A percentile compares a stretch with the other conserved stretches of the same genome.
Evolutionary conservation across 1,140 invertebrate species (phyloP).

Genomic region (Drosophila seguyi): DNA sequence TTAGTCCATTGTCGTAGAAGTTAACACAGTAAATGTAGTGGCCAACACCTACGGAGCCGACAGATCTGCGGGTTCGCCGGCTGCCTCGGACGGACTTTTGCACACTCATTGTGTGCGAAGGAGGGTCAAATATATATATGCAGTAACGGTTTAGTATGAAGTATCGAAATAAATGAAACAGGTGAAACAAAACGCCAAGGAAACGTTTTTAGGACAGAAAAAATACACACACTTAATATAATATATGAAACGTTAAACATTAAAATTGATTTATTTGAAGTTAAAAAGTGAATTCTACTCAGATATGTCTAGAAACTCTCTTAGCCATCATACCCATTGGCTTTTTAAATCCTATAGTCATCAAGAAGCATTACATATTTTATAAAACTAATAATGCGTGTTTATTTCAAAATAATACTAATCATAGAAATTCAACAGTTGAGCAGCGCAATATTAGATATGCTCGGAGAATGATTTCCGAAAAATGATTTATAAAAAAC

Average conservation of each 20-base stretch:
- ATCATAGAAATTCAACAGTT: not conserved
- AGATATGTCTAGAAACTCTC: too few species aligned
- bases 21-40: conserved; percentile 63
- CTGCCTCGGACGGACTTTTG: conserved; percentile 11
- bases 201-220: not conserved
- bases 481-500: not conserved
- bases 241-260: not conserved
- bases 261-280: not conserved
- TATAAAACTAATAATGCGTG: too few species aligned
- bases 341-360: not conserved
- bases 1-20: conserved; percentile 64
- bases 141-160: not conserved
- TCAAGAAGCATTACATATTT: not conserved
- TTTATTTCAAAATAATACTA: too few species aligned
- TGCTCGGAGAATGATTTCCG: too few species aligned
- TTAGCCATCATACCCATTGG: too few species aligned
- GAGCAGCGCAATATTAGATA: not conserved
- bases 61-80: conserved; percentile 4
- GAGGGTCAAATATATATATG: conserved; percentile 23
- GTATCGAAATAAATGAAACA: conserved; percentile 9
- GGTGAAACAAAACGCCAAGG: conserved; percentile 25
- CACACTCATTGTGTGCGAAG: conserved; percentile 18
- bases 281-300: not conserved
- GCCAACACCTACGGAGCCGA: not conserved
- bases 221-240: too few species aligned